Evolutionary conservation across 2,888 invertebrate species (phyloP).

Genomic region (Agrotis puta): DNA sequence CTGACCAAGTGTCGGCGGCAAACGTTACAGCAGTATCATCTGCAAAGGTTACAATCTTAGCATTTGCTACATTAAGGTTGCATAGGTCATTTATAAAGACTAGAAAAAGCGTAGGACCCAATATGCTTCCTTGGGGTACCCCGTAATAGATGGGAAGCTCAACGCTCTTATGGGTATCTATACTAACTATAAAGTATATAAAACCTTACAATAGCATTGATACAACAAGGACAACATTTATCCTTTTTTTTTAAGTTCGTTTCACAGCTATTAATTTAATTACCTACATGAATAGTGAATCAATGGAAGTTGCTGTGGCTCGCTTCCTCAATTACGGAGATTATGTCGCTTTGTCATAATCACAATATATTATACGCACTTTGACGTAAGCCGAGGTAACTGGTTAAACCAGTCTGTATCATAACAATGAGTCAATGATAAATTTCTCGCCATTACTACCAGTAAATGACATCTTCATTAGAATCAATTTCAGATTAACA

Average conservation of each 20-base stretch:
- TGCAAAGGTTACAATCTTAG: neutral
- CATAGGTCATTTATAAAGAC: too few relatives aligned
- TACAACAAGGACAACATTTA: neutral
- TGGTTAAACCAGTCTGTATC: slow-evolving; percentile 4
- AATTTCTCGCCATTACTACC: neutral
- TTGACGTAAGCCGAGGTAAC: slow-evolving; percentile 3
- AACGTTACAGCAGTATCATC: neutral
- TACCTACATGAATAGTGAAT: neutral
- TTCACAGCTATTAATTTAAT: slow-evolving; percentile 33
- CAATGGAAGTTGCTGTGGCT: slow-evolving; percentile 13
- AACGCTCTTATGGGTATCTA: too few relatives aligned
- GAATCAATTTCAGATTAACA: neutral
- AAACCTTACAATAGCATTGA: neutral
- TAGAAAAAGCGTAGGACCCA: too few relatives aligned
- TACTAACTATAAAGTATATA: too few relatives aligned
- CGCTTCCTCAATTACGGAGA: slow-evolving; percentile 44
- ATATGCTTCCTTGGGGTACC: too few relatives aligned
- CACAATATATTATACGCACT: neutral
- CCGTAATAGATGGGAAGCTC: too few relatives aligned
- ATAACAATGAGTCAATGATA: neutral
- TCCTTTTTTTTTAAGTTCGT: slow-evolving; percentile 13
- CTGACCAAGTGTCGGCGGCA: neutral
- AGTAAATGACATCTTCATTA: neutral
- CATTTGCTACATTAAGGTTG: neutral
- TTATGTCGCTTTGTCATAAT: slow-evolving; percentile 37